A percentile compares a stretch with the other conserved stretches of the same genome.
Conservation (phyloP, 2,888 invertebrate species). For the Tenthredo notha region DNA sequence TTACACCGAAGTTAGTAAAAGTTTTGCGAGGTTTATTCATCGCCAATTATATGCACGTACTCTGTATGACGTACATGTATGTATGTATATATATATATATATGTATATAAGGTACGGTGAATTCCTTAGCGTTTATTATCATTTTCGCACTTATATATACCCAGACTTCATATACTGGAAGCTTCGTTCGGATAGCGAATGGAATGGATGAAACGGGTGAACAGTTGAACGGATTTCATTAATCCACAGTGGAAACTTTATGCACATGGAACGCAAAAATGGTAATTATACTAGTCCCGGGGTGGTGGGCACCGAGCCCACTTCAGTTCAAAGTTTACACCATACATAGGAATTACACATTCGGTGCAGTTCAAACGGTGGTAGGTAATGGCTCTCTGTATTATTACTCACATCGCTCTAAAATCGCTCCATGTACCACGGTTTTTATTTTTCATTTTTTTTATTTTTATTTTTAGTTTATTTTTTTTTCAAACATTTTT, state of each 20-base stretch:
- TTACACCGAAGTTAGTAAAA: not conserved
- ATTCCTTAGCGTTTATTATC: constrained; percentile 28
- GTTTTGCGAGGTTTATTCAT: constrained; percentile 6
- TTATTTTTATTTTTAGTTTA: not conserved
- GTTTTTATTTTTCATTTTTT: not conserved
- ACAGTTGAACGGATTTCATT: constrained; percentile 21
- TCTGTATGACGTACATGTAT: not conserved
- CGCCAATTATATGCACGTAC: not conserved
- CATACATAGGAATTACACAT: constrained; percentile 65
- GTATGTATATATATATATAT: not conserved
- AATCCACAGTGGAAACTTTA: not conserved
- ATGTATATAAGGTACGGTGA: not conserved
- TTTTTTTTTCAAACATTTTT: not conserved
- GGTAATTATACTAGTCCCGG: constrained; percentile 23
- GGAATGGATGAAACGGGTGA: constrained; percentile 17
- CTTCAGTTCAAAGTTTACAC: constrained; percentile 64
- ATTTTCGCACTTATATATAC: not conserved
- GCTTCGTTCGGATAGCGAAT: not conserved
- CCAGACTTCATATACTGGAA: not conserved
- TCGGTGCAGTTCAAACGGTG: constrained; percentile 56
- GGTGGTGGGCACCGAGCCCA: not conserved
- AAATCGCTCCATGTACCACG: constrained; percentile 63
- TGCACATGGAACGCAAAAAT: not conserved
- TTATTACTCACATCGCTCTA: constrained; percentile 62
- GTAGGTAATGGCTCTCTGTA: constrained; percentile 55